These are phyloP conservation scores for Halictus rubicundus DNA, from an alignment of 1,140 invertebrate genomes.

Conservation along the genomic window DNA sequence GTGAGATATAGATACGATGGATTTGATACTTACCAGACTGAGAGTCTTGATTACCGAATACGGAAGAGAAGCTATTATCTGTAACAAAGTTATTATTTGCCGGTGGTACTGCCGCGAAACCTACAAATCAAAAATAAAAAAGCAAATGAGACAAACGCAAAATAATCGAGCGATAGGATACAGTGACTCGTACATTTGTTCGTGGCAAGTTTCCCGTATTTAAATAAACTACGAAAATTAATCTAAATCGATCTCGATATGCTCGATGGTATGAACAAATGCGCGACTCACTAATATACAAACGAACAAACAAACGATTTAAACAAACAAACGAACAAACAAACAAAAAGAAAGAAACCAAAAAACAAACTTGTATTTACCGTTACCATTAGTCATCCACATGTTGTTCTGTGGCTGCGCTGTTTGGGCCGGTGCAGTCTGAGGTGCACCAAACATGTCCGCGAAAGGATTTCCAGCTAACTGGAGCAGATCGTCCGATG, in stretches of 20 bases:
- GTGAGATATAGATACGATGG: neutral
- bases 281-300: too few species aligned
- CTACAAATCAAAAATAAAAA: slow-evolving; percentile 79
- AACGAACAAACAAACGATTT: slow-evolving; percentile 21
- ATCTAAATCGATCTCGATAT: too few species aligned
- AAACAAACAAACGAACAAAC: slow-evolving; percentile 44
- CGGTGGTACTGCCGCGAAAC: slow-evolving; percentile 80
- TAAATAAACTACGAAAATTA: too few species aligned
- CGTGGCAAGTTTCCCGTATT: too few species aligned
- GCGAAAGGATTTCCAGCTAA: slow-evolving; percentile 93
- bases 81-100: slow-evolving; percentile 90
- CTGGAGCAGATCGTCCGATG: slow-evolving; percentile 94
- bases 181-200: too few species aligned
- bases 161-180: neutral
- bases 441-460: slow-evolving; percentile 87
- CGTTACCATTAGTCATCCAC: slow-evolving; percentile 87
- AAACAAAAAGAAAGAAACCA: slow-evolving; percentile 68
- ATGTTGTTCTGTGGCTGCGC: slow-evolving; percentile 81
- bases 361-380: slow-evolving; percentile 71
- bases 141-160: slow-evolving; percentile 19
- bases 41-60: slow-evolving; percentile 88
- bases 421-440: slow-evolving; percentile 73
- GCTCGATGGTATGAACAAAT: too few species aligned
- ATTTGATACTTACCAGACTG: slow-evolving; percentile 83
- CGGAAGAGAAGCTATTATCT: slow-evolving; percentile 91